Evolutionary conservation across 2,888 invertebrate genomes (phyloP).

Genomic region (Caenorhabditis plicata): DNA sequence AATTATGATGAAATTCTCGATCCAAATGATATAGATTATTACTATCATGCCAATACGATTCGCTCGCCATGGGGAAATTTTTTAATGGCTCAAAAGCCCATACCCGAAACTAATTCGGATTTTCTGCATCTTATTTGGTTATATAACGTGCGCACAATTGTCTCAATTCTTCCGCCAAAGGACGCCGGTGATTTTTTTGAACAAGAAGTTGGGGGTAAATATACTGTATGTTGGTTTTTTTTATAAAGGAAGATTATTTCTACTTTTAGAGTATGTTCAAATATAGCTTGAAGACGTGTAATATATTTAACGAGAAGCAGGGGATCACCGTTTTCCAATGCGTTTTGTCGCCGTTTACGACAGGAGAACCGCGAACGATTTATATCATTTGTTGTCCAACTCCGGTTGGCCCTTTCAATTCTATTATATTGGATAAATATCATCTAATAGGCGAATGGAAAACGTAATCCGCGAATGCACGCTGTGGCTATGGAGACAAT

Average conservation of each 20-base stretch:
- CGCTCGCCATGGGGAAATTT: constrained; percentile 24
- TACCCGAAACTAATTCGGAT: constrained; percentile 10
- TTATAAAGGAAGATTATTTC: neutral
- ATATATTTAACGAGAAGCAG: constrained; percentile 20
- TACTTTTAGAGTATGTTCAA: constrained; percentile 9
- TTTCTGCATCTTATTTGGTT: constrained; percentile 28
- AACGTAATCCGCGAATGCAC: constrained; percentile 13
- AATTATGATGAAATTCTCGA: constrained; percentile 27
- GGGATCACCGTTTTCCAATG: constrained; percentile 24
- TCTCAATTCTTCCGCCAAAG: constrained; percentile 12
- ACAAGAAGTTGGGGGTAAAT: constrained; percentile 2
- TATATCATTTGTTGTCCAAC: constrained; percentile 15
- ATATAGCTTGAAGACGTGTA: constrained; percentile 18
- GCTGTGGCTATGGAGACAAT: constrained; percentile 24
- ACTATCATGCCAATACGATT: constrained; percentile 25
- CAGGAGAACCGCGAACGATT: constrained; percentile 4
- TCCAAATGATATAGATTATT: constrained; percentile 13
- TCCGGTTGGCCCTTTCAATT: neutral
- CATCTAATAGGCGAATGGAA: neutral
- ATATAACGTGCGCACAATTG: constrained; percentile 21
- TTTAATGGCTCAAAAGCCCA: constrained; percentile 14
- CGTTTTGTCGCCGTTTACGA: constrained; percentile 6
- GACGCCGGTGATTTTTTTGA: constrained; percentile 22
- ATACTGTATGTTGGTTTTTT: constrained; percentile 1
- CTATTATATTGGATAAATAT: neutral